phyloP scores from a whole-genome alignment of 2,888 invertebrate species.

The Mystacides longicornis region DNA sequence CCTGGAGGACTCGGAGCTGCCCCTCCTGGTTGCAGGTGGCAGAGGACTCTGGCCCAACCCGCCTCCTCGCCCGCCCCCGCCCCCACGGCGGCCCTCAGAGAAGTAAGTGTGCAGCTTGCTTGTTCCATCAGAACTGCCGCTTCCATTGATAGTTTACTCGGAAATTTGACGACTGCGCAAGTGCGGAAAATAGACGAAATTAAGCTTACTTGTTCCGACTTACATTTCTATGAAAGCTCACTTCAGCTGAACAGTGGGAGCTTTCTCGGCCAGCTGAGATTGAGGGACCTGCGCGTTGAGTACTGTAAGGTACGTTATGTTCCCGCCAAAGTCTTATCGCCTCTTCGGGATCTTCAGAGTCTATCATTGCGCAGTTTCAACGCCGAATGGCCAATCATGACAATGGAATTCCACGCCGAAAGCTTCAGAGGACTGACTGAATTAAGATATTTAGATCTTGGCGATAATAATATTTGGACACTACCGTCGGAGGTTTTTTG shows the following conservation, averaged over 20 bases:
- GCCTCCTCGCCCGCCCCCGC: conserved; percentile 13
- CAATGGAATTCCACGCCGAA: conserved; percentile 68
- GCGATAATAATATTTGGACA: conserved; percentile 70
- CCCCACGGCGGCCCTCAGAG: conserved; percentile 15
- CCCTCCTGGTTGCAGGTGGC: conserved; percentile 71
- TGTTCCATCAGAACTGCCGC: conserved; percentile 69
- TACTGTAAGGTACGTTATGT: conserved; percentile 72
- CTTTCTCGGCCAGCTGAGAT: conserved; percentile 57
- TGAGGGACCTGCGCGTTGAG: conserved; percentile 68
- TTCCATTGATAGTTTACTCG: conserved; percentile 60
- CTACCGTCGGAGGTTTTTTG: conserved; percentile 66
- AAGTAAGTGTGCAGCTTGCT: conserved; percentile 50
- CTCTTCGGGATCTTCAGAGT: conserved; percentile 59
- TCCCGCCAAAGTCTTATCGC: conserved; percentile 61
- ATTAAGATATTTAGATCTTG: conserved; percentile 60
- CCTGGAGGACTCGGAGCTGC: conserved; percentile 38
- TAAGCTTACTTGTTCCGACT: conserved; percentile 63
- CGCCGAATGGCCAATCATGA: conserved; percentile 72
- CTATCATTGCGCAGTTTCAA: conserved; percentile 67
- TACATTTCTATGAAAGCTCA: conserved; percentile 66
- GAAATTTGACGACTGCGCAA: conserved; percentile 64
- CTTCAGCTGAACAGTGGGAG: conserved; percentile 54
- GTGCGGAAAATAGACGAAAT: conserved; percentile 63
- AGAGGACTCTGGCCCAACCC: conserved; percentile 36
- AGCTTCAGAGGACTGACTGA: conserved; percentile 64